Percentiles rank a stretch among this genome's conserved stretches.
These are phyloP conservation scores for Papilio aristodemus DNA, from an alignment of 1,140 invertebrate species.

Conservation along the genomic window DNA sequence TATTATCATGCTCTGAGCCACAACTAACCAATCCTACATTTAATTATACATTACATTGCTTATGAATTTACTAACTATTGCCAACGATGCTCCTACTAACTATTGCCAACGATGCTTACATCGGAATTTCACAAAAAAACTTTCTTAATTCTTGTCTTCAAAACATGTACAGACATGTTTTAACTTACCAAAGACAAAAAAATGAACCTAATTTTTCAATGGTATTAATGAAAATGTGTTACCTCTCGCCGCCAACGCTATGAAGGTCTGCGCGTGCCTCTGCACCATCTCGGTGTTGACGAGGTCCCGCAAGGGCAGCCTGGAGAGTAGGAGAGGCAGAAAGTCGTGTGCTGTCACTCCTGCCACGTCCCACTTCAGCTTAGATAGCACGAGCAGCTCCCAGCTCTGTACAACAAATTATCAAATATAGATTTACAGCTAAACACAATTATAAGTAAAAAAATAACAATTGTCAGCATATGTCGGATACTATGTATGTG, in stretches of 20 bases:
- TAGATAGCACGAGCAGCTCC: constrained; percentile 89
- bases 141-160: too few species aligned
- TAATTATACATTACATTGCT: too few species aligned
- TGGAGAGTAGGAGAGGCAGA: constrained; percentile 85
- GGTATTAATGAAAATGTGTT: constrained; percentile 49
- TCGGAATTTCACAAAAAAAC: too few species aligned
- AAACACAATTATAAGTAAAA: too few species aligned
- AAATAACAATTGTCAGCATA: too few species aligned
- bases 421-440: too few species aligned
- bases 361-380: constrained; percentile 91
- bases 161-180: too few species aligned
- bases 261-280: constrained; percentile 89
- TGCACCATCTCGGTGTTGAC: constrained; percentile 84
- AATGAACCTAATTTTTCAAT: too few species aligned
- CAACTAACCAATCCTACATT: background rate
- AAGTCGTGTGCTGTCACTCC: constrained; percentile 91
- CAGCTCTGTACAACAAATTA: constrained; percentile 86
- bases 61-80: too few species aligned
- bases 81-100: too few species aligned
- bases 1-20: background rate
- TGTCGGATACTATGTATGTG: background rate
- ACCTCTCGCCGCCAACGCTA: constrained; percentile 90
- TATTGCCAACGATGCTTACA: too few species aligned
- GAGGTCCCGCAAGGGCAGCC: constrained; percentile 79
- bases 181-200: too few species aligned